phyloP scores from a whole-genome alignment of 1,140 invertebrate genomes.

The Bombyx mori region DNA sequence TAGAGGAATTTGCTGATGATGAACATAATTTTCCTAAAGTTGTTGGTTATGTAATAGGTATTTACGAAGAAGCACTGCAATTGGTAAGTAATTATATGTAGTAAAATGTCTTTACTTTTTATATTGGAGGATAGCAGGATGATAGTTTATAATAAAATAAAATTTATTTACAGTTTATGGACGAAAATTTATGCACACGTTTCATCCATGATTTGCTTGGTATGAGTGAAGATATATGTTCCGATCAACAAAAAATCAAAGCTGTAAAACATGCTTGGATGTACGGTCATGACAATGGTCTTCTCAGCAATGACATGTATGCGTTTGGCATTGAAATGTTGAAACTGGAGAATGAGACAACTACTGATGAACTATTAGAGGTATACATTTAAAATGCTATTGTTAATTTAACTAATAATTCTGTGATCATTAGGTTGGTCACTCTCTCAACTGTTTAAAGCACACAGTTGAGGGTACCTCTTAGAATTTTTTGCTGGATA shows the following conservation, averaged over 20 bases:
- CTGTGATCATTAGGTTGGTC: no score
- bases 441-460: no score
- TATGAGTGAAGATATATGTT: constrained; percentile 36
- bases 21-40: constrained; percentile 33
- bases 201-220: constrained; percentile 48
- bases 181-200: constrained; percentile 48
- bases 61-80: constrained; percentile 53
- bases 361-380: constrained; percentile 34
- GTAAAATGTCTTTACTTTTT: background rate
- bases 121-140: background rate
- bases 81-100: constrained; percentile 26
- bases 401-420: background rate
- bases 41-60: constrained; percentile 39
- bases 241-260: constrained; percentile 40
- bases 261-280: constrained; percentile 51
- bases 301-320: constrained; percentile 54
- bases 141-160: background rate
- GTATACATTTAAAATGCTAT: constrained; percentile 18
- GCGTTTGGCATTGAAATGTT: constrained; percentile 50
- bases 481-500: background rate
- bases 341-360: constrained; percentile 37
- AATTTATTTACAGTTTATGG: constrained; percentile 13
- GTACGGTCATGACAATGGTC: constrained; percentile 45
- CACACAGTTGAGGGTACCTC: no score
- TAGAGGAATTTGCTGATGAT: constrained; percentile 45